phyloP scores from a whole-genome alignment of 2,113 vertebrate species.

The Ciconia maguari region DNA sequence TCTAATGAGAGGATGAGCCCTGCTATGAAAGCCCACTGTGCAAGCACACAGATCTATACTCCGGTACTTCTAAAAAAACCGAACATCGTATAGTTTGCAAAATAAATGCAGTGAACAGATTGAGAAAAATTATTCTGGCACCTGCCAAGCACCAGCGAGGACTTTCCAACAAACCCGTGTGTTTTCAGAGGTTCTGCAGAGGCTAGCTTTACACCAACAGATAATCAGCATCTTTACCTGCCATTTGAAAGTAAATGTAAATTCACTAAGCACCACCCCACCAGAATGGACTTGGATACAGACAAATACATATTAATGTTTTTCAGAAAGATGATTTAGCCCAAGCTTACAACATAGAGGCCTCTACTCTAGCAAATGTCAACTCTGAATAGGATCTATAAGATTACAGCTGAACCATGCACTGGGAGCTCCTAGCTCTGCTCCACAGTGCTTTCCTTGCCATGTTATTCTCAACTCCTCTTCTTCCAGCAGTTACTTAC shows the following conservation, averaged over 20 bases:
- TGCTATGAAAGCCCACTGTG: neutral
- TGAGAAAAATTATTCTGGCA: neutral
- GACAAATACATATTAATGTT: rapidly evolving
- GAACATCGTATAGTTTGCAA: neutral
- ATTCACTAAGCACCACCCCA: neutral
- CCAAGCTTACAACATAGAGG: neutral
- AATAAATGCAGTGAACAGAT: neutral
- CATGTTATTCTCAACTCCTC: neutral
- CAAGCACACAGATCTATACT: neutral
- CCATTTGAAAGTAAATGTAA: neutral
- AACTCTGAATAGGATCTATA: neutral
- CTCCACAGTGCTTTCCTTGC: neutral
- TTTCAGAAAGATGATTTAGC: neutral
- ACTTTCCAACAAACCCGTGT: neutral
- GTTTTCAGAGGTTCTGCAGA: neutral
- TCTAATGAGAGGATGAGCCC: neutral
- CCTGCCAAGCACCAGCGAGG: neutral
- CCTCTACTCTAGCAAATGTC: neutral
- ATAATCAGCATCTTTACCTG: neutral
- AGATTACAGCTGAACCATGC: neutral
- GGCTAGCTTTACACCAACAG: neutral
- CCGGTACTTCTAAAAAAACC: neutral
- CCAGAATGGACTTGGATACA: neutral
- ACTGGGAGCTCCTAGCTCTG: neutral
- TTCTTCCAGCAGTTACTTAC: neutral